Conservation (phyloP, 1,140 invertebrate genomes). For the Drosophila varians region DNA sequence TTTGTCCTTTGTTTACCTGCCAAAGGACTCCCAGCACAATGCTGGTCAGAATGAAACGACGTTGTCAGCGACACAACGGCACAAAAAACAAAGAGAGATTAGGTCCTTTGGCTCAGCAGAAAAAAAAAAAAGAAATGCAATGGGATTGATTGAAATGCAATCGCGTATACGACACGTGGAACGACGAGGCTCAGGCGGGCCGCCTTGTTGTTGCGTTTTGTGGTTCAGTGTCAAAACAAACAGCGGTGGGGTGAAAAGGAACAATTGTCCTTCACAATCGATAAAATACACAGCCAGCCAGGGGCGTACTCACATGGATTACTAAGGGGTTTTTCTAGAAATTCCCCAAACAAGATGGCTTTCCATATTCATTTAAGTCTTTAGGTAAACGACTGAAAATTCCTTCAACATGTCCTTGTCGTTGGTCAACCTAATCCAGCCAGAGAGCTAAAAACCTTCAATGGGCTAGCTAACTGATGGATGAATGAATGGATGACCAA, state of each 20-base stretch:
- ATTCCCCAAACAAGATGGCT: too few relatives aligned
- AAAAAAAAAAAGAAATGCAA: slow-evolving; percentile 1
- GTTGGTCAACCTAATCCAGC: slow-evolving; percentile 34
- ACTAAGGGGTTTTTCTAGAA: not conserved
- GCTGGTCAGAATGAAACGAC: not conserved
- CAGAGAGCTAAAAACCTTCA: slow-evolving; percentile 38
- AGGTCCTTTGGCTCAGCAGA: slow-evolving; percentile 8
- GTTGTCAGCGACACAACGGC: slow-evolving; percentile 22
- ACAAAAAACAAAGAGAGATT: slow-evolving; percentile 29
- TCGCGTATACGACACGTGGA: slow-evolving; percentile 48
- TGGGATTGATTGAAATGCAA: slow-evolving; percentile 41
- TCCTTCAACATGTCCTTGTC: not conserved
- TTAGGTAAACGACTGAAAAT: not conserved
- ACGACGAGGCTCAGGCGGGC: slow-evolving; percentile 12
- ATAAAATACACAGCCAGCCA: slow-evolving; percentile 50
- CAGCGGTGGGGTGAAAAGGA: slow-evolving; percentile 26
- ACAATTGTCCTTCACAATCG: slow-evolving; percentile 42
- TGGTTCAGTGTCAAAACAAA: slow-evolving; percentile 57
- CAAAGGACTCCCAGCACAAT: not conserved
- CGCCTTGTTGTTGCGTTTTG: slow-evolving; percentile 30
- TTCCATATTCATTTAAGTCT: not conserved
- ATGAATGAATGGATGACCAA: slow-evolving; percentile 22
- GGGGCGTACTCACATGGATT: not conserved
- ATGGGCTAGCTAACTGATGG: slow-evolving; percentile 29
- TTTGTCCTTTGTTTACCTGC: slow-evolving; percentile 6